Percentiles rank a stretch among this genome's conserved stretches.
These are phyloP conservation scores for Streblospio benedicti DNA, from an alignment of 1,140 invertebrate genomes.

Conservation along the genomic window DNA sequence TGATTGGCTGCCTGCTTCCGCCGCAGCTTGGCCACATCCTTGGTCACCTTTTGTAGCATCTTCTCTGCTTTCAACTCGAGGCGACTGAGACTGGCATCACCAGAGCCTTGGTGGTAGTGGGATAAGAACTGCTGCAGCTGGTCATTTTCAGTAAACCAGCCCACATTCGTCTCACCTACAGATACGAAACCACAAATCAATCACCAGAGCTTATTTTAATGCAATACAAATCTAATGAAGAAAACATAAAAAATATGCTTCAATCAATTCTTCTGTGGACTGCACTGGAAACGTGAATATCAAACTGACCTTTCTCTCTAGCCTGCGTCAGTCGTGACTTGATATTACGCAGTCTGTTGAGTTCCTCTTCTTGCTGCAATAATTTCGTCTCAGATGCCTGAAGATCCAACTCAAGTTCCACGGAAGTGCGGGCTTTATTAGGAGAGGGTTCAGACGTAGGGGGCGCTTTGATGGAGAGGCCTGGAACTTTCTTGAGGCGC, in stretches of 20 bases:
- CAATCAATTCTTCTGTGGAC: background rate
- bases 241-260: background rate
- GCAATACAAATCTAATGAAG: background rate
- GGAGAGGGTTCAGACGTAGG: background rate
- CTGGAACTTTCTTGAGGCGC: slow-evolving; percentile 51
- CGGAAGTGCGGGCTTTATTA: slow-evolving; percentile 59
- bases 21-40: too few species aligned
- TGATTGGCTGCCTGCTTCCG: too few species aligned
- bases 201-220: background rate
- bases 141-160: slow-evolving; percentile 77
- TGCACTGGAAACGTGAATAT: too few species aligned
- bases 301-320: slow-evolving; percentile 54
- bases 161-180: slow-evolving; percentile 61
- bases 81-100: too few species aligned
- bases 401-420: slow-evolving; percentile 84
- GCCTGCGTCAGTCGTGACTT: slow-evolving; percentile 59
- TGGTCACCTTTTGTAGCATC: too few species aligned
- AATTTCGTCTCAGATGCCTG: slow-evolving; percentile 74
- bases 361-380: slow-evolving; percentile 71
- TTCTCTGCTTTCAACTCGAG: too few species aligned
- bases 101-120: too few species aligned
- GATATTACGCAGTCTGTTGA: slow-evolving; percentile 67
- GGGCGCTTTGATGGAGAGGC: background rate
- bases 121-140: slow-evolving; percentile 67
- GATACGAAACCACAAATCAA: background rate